These are phyloP conservation scores for Diplolepis rosae DNA, from an alignment of 2,888 invertebrate genomes.

Conservation along the genomic window DNA sequence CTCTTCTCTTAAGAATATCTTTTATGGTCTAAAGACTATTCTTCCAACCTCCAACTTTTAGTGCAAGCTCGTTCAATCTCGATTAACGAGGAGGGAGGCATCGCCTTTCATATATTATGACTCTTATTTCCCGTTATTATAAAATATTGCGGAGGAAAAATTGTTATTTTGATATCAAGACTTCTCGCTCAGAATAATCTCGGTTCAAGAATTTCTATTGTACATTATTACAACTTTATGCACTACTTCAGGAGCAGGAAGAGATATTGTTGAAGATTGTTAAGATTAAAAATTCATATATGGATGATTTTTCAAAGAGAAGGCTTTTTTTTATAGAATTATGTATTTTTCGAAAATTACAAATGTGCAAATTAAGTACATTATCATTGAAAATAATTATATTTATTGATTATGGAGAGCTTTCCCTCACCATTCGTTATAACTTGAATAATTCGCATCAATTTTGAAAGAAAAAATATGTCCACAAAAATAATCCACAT, in stretches of 20 bases:
- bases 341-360: too few species aligned
- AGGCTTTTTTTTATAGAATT: too few species aligned
- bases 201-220: neutral
- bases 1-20: slow-evolving; percentile 4
- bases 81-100: neutral
- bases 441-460: too few species aligned
- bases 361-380: too few species aligned
- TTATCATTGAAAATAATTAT: too few species aligned
- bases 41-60: neutral
- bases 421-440: too few species aligned
- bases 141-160: neutral
- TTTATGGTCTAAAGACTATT: neutral
- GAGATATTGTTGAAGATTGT: too few species aligned
- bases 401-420: too few species aligned
- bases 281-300: too few species aligned
- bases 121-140: neutral
- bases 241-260: neutral
- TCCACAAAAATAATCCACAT: too few species aligned
- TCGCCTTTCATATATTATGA: slow-evolving; percentile 2
- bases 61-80: neutral
- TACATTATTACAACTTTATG: neutral
- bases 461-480: too few species aligned
- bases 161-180: neutral
- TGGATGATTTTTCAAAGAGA: too few species aligned
- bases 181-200: neutral